A percentile compares a stretch with the other conserved stretches of the same genome.
phyloP scores from a whole-genome alignment of 2,888 invertebrate genomes.

The Dolomedes plantarius region DNA sequence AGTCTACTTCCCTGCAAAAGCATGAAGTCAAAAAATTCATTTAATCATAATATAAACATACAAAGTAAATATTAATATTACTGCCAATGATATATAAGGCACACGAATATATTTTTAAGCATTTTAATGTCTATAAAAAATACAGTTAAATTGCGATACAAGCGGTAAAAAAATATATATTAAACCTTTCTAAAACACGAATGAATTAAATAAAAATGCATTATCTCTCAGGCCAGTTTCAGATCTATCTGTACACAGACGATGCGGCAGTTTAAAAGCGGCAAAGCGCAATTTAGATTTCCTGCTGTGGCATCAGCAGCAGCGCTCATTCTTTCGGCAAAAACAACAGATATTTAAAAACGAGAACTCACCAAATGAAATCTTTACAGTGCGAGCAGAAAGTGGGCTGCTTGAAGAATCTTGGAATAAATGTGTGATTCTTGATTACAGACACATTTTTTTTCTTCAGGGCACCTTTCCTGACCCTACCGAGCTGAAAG shows the following conservation, averaged over 20 bases:
- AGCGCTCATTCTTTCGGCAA: constrained; percentile 37
- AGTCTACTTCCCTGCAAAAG: too few relatives aligned
- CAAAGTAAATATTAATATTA: too few relatives aligned
- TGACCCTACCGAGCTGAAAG: constrained; percentile 84
- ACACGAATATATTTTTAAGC: too few relatives aligned
- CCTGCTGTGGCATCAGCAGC: constrained; percentile 44
- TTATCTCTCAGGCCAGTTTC: neutral
- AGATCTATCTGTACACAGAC: constrained; percentile 37
- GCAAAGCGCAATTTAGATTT: constrained; percentile 68
- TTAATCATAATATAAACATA: too few relatives aligned
- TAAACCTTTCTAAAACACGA: too few relatives aligned
- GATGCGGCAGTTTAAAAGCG: constrained; percentile 61
- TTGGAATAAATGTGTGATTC: constrained; percentile 98
- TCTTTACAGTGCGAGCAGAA: constrained; percentile 99
- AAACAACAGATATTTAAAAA: constrained; percentile 34
- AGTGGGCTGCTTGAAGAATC: constrained; percentile 99
- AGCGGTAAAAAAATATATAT: too few relatives aligned
- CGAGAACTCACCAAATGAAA: constrained; percentile 95
- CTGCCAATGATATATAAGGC: too few relatives aligned
- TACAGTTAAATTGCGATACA: too few relatives aligned
- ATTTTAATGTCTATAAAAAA: too few relatives aligned
- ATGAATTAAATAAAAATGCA: neutral
- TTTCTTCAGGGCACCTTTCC: constrained; percentile 98
- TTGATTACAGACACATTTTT: constrained; percentile 99
- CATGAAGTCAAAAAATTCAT: too few relatives aligned